Evolutionary conservation across 2,797 vertebrate species (phyloP), one percentile per base, ranked within the genome.

Genomic region (Florisuga fusca): DNA sequence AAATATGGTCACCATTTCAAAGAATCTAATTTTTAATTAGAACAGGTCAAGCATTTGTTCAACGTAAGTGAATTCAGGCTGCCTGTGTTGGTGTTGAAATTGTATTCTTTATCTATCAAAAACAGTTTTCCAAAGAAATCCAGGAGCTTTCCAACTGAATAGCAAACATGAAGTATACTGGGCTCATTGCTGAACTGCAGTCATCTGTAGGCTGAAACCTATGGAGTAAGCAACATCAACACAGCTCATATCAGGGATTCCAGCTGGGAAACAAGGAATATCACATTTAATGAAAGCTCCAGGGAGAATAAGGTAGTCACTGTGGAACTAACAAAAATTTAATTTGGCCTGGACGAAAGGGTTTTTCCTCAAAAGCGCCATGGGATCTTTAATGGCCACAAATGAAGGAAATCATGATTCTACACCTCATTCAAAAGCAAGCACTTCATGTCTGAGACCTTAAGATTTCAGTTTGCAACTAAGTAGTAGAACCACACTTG

Each of bases 141-240:
- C 14, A 89, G 46, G 20, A 81, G 17, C 33, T 72, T 71, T 27
- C 38, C 31, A 68, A 14, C 6, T 16, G 23, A 78, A 29, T 4
- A 50, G 27, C 57, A 81, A 89, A 68, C 6, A 25, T 5, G 10
- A 76, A 48, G 16, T 0, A 0, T 0, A 0, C 31, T 34, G 15
- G 5, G 15, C 34, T 79, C 34, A 20, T 22, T 34, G 22, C 36
- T 66, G 9, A 68, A 43, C 51, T 46, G 41, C 10, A 8, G 2
- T 7, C 0, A 2, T 33, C 48, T 71, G 71, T 38, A 43, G 43
- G 19, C 16, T 69, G 38, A 91, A 92, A 71, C 17, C 34, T 33
- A 45, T 3, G 3, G 53, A 36, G 19, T 36, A 48, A 46, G 33
- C 29, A 81, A 69, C 51, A 88, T 29, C 36, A 69, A 75, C 78